Percentiles rank a stretch among this genome's conserved stretches.
phyloP scores from a whole-genome alignment of 2,888 invertebrate species.

The Meiosimyza decipiens region DNA sequence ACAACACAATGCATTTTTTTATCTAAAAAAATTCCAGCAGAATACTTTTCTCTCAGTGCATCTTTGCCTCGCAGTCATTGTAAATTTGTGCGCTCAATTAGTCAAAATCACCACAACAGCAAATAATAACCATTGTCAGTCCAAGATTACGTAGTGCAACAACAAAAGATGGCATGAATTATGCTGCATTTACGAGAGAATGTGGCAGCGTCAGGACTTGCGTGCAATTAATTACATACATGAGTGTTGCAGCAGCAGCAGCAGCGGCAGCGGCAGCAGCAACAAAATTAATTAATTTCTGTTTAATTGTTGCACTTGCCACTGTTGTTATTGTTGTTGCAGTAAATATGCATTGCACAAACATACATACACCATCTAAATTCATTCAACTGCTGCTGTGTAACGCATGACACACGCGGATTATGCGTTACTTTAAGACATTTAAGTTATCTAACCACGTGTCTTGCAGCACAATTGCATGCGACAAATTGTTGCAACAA shows the following conservation, averaged over 20 bases:
- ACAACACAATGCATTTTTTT: no score
- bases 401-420: background rate
- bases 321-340: background rate
- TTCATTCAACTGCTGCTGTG: background rate
- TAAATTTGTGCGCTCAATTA: slow-evolving; percentile 11
- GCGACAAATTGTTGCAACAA: background rate
- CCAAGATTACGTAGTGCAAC: background rate
- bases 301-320: slow-evolving; percentile 20
- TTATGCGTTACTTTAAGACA: background rate
- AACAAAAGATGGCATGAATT: background rate
- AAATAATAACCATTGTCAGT: background rate
- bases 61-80: no score
- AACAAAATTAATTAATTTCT: slow-evolving; percentile 3
- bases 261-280: background rate
- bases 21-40: no score
- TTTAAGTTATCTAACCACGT: background rate
- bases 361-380: background rate
- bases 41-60: no score
- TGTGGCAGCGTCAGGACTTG: no score
- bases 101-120: slow-evolving; percentile 17
- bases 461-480: slow-evolving; percentile 3
- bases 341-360: background rate
- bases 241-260: background rate
- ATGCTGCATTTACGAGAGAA: no score
- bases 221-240: no score